A percentile compares a stretch with the other conserved stretches of the same genome.
Evolutionary conservation across 2,888 invertebrate species (phyloP).

Genomic region (Clunio marinus): DNA sequence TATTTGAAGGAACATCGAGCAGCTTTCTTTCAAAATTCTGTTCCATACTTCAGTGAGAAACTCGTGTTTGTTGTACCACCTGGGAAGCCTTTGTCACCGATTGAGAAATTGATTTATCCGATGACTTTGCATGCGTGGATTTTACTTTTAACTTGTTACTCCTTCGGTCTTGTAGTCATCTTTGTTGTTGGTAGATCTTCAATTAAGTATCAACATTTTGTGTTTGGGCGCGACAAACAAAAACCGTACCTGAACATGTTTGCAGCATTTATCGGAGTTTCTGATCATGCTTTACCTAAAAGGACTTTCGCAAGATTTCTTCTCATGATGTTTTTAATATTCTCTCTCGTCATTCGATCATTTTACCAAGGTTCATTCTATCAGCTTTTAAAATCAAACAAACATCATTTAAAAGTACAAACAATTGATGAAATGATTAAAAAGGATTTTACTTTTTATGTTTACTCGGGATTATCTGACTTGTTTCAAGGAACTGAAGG

Average conservation of each 20-base stretch:
- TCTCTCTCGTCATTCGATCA: slow-evolving; percentile 14
- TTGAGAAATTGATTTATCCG: background rate
- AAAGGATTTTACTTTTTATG: slow-evolving; percentile 10
- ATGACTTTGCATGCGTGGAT: background rate
- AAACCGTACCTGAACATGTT: slow-evolving; percentile 22
- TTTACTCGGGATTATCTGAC: background rate
- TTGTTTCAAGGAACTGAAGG: background rate
- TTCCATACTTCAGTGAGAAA: background rate
- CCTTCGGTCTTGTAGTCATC: background rate
- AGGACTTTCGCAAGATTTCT: slow-evolving; percentile 18
- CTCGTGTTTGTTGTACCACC: slow-evolving; percentile 20
- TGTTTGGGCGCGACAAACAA: background rate
- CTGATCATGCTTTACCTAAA: background rate
- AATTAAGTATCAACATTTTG: background rate
- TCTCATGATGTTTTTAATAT: slow-evolving; percentile 18
- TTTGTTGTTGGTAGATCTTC: background rate
- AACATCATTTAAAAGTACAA: background rate
- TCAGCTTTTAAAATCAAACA: slow-evolving; percentile 3
- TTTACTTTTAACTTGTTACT: background rate
- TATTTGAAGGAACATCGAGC: slow-evolving; percentile 10
- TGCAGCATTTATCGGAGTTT: background rate
- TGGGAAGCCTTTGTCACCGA: background rate
- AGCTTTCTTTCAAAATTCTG: background rate
- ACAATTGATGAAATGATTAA: slow-evolving; percentile 15
- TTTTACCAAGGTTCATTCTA: slow-evolving; percentile 23